Conservation (phyloP, 2,797 vertebrate species). For the Lacerta bilineata region DNA sequence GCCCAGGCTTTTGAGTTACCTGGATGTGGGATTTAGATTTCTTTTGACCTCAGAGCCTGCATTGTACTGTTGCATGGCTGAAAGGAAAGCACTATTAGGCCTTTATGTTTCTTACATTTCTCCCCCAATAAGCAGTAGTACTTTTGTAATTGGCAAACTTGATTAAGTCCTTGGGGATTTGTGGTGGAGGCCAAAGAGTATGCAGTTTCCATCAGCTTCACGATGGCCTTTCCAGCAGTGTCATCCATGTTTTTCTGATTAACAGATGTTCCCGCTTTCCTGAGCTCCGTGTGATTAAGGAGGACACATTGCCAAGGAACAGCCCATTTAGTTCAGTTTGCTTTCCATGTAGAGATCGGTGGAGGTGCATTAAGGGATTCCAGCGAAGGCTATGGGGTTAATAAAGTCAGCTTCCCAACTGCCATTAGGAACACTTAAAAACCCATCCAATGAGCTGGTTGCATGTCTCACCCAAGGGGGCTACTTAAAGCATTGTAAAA, state of each 20-base stretch:
- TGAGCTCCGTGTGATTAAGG: not conserved
- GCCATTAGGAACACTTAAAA: constrained; percentile 32
- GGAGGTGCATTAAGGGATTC: rapidly evolving
- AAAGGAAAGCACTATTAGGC: too few relatives aligned
- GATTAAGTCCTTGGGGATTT: not conserved
- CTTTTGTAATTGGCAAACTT: not conserved
- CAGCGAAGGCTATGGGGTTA: not conserved
- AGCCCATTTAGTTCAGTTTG: not conserved
- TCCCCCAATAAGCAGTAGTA: not conserved
- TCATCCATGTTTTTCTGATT: not conserved
- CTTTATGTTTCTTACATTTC: not conserved
- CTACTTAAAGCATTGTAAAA: not conserved
- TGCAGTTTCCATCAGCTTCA: not conserved
- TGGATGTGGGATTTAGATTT: not conserved
- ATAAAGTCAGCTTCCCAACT: not conserved
- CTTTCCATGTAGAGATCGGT: rapidly evolving
- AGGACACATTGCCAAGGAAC: not conserved
- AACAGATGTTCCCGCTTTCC: not conserved
- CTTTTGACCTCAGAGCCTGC: not conserved
- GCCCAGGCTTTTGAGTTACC: too few relatives aligned
- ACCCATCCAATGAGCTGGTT: not conserved
- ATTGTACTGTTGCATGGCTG: not conserved
- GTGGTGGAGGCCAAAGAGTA: not conserved
- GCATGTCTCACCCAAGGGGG: not conserved
- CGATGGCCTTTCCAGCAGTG: rapidly evolving